These are phyloP conservation scores for Tinamus guttatus DNA, from an alignment of 2,113 vertebrate species.

Conservation along the genomic window DNA sequence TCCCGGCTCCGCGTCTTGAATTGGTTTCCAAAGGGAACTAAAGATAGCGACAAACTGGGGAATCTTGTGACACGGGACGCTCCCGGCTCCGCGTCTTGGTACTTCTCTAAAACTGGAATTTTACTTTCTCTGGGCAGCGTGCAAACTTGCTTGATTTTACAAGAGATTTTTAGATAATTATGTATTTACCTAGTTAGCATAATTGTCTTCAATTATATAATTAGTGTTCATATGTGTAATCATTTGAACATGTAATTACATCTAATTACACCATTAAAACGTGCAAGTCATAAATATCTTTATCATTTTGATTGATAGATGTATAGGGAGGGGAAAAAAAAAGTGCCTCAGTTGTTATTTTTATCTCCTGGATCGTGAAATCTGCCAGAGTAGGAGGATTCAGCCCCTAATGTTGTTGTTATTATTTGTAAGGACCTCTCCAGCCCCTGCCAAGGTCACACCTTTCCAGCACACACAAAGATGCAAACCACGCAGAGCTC, in stretches of 20 bases:
- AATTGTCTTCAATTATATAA: constrained; percentile 70
- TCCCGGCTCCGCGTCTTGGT: too few species aligned
- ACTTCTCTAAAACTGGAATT: not conserved
- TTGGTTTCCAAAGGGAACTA: too few species aligned
- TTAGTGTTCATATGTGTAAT: constrained; percentile 74
- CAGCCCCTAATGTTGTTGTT: not conserved
- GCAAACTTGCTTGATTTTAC: constrained; percentile 55
- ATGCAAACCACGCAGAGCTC: accelerated
- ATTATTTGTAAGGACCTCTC: not conserved
- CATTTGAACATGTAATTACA: constrained; percentile 74
- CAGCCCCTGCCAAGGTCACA: not conserved
- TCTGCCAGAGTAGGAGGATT: not conserved
- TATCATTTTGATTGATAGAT: constrained; percentile 60
- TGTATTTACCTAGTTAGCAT: constrained; percentile 68
- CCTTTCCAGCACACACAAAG: not conserved
- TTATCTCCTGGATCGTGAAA: constrained; percentile 36
- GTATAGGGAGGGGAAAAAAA: too few species aligned
- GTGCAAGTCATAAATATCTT: constrained; percentile 68
- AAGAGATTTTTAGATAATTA: constrained; percentile 45
- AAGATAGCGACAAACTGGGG: too few species aligned
- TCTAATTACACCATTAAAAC: constrained; percentile 67
- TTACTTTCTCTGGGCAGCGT: not conserved
- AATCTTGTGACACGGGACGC: too few species aligned
- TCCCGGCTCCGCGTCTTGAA: too few species aligned
- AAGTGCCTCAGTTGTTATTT: constrained; percentile 13